phyloP scores from a whole-genome alignment of 2,888 invertebrate species.

The Pollenia griseotomentosa region DNA sequence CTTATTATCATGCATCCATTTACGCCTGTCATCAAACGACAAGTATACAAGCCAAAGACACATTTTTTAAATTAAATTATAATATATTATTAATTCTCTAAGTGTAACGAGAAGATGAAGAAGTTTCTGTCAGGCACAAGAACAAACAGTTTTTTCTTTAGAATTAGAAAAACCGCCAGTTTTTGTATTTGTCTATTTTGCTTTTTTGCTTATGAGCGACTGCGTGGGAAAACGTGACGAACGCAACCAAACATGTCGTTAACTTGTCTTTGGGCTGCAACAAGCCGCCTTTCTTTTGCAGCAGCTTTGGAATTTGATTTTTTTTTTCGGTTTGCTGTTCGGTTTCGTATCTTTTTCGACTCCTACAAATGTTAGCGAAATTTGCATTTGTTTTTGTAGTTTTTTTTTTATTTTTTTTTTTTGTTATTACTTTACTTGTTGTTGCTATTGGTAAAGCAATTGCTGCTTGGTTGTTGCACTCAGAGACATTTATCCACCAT shows the following conservation, averaged over 20 bases:
- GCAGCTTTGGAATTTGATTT: not conserved
- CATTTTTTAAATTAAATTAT: not conserved
- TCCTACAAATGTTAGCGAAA: slow-evolving; percentile 64
- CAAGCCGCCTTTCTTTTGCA: slow-evolving; percentile 61
- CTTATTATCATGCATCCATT: too few relatives aligned
- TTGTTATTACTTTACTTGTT: not conserved
- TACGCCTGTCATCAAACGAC: not conserved
- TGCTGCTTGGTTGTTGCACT: slow-evolving; percentile 28
- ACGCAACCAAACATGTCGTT: slow-evolving; percentile 68
- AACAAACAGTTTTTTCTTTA: slow-evolving; percentile 9
- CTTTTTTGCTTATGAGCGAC: slow-evolving; percentile 65
- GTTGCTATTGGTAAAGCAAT: slow-evolving; percentile 19
- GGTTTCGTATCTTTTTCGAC: slow-evolving; percentile 36
- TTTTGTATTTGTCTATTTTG: slow-evolving; percentile 22
- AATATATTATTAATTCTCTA: slow-evolving; percentile 2
- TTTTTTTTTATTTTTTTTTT: too few relatives aligned
- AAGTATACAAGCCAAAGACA: not conserved
- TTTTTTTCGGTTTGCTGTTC: slow-evolving; percentile 8
- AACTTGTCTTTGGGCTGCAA: slow-evolving; percentile 57
- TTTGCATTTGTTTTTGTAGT: slow-evolving; percentile 59
- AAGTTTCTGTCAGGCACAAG: not conserved
- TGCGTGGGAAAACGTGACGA: slow-evolving; percentile 77
- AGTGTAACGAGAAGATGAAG: slow-evolving; percentile 21
- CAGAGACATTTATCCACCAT: slow-evolving; percentile 70
- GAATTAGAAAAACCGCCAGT: slow-evolving; percentile 28